A percentile compares a stretch with the other conserved stretches of the same genome.
Evolutionary conservation across 2,113 vertebrate genomes (phyloP).

Genomic region (Nothocercus julius): DNA sequence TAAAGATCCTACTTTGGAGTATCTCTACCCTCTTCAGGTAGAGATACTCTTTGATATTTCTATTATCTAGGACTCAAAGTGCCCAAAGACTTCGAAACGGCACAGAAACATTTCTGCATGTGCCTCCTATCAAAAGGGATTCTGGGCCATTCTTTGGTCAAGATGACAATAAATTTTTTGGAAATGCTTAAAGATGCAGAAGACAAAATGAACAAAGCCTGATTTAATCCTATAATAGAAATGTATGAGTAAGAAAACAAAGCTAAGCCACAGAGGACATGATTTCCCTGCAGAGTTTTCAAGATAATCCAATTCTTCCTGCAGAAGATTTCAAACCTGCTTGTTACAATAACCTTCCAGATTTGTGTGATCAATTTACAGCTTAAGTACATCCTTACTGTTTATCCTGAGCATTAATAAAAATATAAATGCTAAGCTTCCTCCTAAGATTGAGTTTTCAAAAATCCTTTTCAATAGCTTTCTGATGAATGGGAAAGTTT

Average conservation of each 20-base stretch:
- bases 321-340: neutral
- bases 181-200: neutral
- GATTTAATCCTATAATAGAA: neutral
- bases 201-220: neutral
- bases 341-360: accelerated
- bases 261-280: neutral
- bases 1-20: neutral
- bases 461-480: neutral
- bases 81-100: accelerated
- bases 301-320: neutral
- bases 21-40: no score
- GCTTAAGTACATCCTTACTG: neutral
- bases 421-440: neutral
- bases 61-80: neutral
- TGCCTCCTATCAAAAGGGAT: neutral
- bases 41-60: neutral
- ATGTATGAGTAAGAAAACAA: neutral
- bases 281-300: neutral
- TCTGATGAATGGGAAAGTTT: neutral
- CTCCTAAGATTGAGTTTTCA: neutral
- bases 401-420: neutral
- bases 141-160: neutral
- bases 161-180: neutral
- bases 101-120: neutral
- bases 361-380: neutral